A percentile compares a stretch with the other conserved stretches of the same genome.
Evolutionary conservation across 1,140 invertebrate species (phyloP).

Genomic region (Camponotus vicinus): DNA sequence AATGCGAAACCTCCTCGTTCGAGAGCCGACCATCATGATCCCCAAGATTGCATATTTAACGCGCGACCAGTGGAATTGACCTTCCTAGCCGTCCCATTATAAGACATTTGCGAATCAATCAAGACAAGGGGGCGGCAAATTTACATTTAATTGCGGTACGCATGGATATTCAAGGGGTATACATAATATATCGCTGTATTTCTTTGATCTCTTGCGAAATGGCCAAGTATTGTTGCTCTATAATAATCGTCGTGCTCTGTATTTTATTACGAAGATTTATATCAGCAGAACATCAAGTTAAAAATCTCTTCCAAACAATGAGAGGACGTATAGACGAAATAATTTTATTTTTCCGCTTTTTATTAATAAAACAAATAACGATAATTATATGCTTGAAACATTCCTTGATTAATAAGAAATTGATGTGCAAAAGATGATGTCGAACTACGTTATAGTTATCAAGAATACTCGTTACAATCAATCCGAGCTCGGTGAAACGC

Average conservation of each 20-base stretch:
- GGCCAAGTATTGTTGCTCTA: background rate
- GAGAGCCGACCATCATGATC: slow-evolving; percentile 36
- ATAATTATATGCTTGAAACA: too few species aligned
- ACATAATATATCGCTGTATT: background rate
- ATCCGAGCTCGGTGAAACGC: too few species aligned
- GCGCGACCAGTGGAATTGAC: slow-evolving; percentile 52
- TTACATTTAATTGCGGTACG: slow-evolving; percentile 51
- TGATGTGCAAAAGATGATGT: too few species aligned
- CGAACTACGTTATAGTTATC: too few species aligned
- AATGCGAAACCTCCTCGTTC: slow-evolving; percentile 58
- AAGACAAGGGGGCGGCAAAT: slow-evolving; percentile 44
- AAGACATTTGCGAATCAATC: slow-evolving; percentile 59
- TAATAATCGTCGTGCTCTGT: background rate
- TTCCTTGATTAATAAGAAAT: too few species aligned
- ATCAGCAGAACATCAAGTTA: background rate
- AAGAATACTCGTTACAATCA: too few species aligned
- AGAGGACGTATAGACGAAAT: too few species aligned
- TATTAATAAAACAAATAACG: too few species aligned
- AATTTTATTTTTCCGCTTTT: too few species aligned
- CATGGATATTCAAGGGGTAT: background rate
- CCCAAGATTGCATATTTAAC: slow-evolving; percentile 56
- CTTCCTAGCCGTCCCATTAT: slow-evolving; percentile 46
- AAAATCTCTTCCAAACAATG: background rate
- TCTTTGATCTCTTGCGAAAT: slow-evolving; percentile 40
- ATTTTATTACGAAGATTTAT: background rate